phyloP scores from a whole-genome alignment of 2,797 vertebrate species.

The Melanotaenia parkinsoni region DNA sequence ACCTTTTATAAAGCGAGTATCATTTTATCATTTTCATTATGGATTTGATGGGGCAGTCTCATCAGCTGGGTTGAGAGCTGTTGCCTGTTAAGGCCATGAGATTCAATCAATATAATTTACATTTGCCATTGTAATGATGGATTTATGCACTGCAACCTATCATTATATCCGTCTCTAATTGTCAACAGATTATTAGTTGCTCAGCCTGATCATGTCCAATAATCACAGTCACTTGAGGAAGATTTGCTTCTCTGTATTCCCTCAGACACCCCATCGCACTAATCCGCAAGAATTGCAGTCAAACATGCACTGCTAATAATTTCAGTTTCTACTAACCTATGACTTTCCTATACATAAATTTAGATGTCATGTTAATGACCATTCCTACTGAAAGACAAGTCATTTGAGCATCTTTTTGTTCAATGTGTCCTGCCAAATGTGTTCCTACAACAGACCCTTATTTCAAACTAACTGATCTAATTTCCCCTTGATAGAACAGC shows the following conservation, averaged over 20 bases:
- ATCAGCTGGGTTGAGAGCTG: not conserved
- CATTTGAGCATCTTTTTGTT: not conserved
- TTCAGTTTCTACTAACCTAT: not conserved
- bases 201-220: not conserved
- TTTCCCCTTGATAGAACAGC: not conserved
- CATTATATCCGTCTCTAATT: not conserved
- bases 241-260: not conserved
- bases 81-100: not conserved
- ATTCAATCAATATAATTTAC: not conserved
- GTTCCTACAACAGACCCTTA: not conserved
- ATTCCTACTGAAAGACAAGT: not conserved
- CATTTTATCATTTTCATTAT: slow-evolving; percentile 1
- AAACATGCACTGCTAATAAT: not conserved
- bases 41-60: not conserved
- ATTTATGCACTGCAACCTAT: not conserved
- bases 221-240: not conserved
- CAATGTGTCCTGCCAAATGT: not conserved
- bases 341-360: not conserved
- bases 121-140: not conserved
- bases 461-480: not conserved
- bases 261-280: not conserved
- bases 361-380: not conserved
- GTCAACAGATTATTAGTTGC: slow-evolving; percentile 1
- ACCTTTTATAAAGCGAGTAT: not conserved
- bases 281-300: not conserved